phyloP scores from a whole-genome alignment of 1,140 invertebrate species.

The Drosophila elegans region DNA sequence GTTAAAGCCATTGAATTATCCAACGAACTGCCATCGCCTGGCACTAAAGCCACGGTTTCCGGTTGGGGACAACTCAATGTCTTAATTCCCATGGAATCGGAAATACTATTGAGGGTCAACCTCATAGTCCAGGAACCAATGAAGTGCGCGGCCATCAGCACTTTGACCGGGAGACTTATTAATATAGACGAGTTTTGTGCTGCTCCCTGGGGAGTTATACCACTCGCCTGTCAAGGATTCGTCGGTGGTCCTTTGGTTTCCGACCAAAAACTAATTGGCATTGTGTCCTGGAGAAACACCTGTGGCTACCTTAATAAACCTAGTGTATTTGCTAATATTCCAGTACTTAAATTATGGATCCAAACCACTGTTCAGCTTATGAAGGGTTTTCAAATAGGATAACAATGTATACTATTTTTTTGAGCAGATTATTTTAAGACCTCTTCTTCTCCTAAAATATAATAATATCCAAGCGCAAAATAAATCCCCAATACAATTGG shows the following conservation, averaged over 20 bases:
- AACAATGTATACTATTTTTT: too few species aligned
- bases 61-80: conserved; percentile 22
- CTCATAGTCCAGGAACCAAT: background rate
- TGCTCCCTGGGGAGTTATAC: background rate
- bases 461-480: background rate
- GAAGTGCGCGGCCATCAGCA: background rate
- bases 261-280: conserved; percentile 27
- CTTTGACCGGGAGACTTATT: background rate
- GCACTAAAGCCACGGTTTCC: background rate
- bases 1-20: conserved; percentile 9
- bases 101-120: background rate
- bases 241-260: conserved; percentile 24
- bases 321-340: conserved; percentile 25
- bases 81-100: background rate
- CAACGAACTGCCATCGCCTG: background rate
- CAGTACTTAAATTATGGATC: conserved; percentile 22
- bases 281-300: conserved; percentile 13
- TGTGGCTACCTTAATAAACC: conserved; percentile 22
- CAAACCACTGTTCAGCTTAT: background rate
- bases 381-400: background rate
- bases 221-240: conserved; percentile 6
- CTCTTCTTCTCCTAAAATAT: background rate
- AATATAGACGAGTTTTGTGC: conserved; percentile 14
- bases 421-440: background rate
- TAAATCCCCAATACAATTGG: background rate